Conservation (phyloP, 1,140 invertebrate genomes). For the Philopotamus ludificatus region DNA sequence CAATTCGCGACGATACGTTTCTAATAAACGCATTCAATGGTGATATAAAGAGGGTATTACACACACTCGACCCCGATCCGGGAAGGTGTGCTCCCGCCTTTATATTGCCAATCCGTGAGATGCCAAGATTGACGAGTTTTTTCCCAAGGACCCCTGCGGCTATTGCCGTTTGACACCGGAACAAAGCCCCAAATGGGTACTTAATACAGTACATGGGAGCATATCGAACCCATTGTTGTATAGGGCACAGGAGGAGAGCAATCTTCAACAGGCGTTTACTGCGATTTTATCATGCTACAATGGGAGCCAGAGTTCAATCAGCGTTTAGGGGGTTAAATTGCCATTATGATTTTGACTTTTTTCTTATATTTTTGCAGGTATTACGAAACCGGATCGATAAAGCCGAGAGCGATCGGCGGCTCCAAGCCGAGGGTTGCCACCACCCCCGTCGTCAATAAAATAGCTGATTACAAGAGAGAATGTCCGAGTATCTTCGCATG, state of each 20-base stretch:
- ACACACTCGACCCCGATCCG: neutral
- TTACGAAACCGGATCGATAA: constrained; percentile 97
- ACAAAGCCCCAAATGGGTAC: constrained; percentile 18
- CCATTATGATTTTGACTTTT: neutral
- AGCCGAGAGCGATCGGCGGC: constrained; percentile 92
- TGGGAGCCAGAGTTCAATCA: neutral
- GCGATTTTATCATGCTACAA: neutral
- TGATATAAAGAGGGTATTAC: neutral
- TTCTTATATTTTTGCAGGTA: constrained; percentile 65
- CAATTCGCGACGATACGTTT: neutral
- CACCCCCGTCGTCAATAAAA: constrained; percentile 88
- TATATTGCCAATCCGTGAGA: constrained; percentile 24
- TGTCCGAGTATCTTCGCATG: constrained; percentile 98
- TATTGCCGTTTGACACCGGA: constrained; percentile 33
- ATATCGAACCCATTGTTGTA: constrained; percentile 8
- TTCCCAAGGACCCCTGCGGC: constrained; percentile 35
- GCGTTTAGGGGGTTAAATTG: neutral
- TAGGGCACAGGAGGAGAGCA: neutral
- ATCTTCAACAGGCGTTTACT: neutral
- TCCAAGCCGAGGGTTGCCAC: constrained; percentile 97
- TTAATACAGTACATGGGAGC: neutral
- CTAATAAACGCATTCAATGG: neutral
- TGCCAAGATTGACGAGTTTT: constrained; percentile 40
- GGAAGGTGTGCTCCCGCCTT: neutral
- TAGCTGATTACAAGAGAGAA: constrained; percentile 93